phyloP scores from a whole-genome alignment of 2,797 vertebrate species.

The Enteromius argenteus region DNA sequence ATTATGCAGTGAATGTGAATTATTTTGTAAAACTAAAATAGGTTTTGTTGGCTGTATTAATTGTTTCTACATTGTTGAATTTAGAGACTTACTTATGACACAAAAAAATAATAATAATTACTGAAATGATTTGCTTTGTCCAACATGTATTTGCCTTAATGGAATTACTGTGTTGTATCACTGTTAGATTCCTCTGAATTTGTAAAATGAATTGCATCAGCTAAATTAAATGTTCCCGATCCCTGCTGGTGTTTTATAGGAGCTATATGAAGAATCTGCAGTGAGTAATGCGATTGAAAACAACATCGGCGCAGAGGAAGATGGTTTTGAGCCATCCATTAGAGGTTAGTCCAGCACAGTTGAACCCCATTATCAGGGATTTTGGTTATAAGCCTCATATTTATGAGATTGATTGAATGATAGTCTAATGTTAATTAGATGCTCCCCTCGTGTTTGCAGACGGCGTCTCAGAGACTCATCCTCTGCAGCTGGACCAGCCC shows the following conservation, averaged over 20 bases:
- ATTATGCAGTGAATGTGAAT: neutral
- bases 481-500: constrained; percentile 84
- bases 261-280: constrained; percentile 80
- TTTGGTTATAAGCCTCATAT: constrained; percentile 1
- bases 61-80: too few species aligned
- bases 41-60: neutral
- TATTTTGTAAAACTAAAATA: neutral
- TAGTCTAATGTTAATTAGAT: neutral
- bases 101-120: neutral
- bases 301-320: constrained; percentile 75
- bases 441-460: constrained; percentile 70
- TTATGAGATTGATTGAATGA: neutral
- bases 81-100: neutral
- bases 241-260: constrained; percentile 71
- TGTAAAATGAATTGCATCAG: neutral
- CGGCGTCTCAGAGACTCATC: constrained; percentile 79
- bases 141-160: neutral
- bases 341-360: constrained; percentile 77
- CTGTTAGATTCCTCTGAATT: neutral
- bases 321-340: constrained; percentile 78
- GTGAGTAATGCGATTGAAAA: constrained; percentile 80
- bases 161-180: neutral
- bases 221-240: neutral
- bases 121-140: neutral
- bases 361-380: constrained; percentile 21